These are phyloP conservation scores for Tribolium madens DNA, from an alignment of 1,140 invertebrate genomes.

Conservation along the genomic window DNA sequence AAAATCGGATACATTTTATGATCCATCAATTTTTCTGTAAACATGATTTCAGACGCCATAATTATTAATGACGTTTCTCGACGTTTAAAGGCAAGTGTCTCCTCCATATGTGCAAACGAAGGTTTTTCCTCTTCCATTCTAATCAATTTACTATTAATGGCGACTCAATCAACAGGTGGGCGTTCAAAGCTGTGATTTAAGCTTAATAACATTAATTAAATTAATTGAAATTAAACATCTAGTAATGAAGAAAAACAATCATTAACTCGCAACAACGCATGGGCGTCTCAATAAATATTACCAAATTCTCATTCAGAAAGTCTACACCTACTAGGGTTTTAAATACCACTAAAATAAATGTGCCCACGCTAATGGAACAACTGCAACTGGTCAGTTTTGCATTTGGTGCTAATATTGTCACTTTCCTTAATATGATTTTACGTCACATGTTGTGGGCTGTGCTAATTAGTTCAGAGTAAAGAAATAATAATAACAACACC, in stretches of 20 bases:
- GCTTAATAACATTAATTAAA: slow-evolving; percentile 14
- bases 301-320: slow-evolving; percentile 18
- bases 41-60: neutral
- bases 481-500: slow-evolving; percentile 12
- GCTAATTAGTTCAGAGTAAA: neutral
- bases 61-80: neutral
- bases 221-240: neutral
- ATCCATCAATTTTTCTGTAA: neutral
- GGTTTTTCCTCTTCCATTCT: slow-evolving; percentile 31
- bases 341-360: slow-evolving; percentile 27
- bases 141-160: slow-evolving; percentile 13
- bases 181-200: neutral
- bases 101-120: slow-evolving; percentile 1
- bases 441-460: slow-evolving; percentile 8
- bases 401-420: slow-evolving; percentile 9
- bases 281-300: neutral
- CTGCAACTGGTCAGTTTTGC: slow-evolving; percentile 13
- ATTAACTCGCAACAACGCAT: neutral
- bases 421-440: slow-evolving; percentile 29
- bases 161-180: slow-evolving; percentile 19
- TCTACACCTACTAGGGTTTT: slow-evolving; percentile 4
- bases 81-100: slow-evolving; percentile 1
- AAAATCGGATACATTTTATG: neutral
- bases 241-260: neutral
- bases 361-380: slow-evolving; percentile 10